Evolutionary conservation across 2,888 invertebrate species (phyloP).

Genomic region (Pachliopta kotzebuea): DNA sequence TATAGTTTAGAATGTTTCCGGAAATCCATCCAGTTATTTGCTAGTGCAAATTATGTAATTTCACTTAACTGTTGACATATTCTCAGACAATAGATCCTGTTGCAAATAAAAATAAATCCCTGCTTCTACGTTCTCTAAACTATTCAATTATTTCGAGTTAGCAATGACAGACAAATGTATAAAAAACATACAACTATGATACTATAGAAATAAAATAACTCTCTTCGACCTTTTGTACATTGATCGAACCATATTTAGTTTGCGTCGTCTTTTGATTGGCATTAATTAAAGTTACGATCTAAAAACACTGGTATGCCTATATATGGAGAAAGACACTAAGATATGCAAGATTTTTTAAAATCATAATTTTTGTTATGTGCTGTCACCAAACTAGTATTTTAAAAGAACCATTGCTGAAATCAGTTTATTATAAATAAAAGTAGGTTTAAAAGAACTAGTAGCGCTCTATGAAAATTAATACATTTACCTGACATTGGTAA

Average conservation of each 20-base stretch:
- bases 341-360: background rate
- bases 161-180: background rate
- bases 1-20: background rate
- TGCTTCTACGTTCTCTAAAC: background rate
- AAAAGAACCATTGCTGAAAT: background rate
- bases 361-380: background rate
- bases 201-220: background rate
- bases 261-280: background rate
- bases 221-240: background rate
- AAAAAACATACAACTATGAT: background rate
- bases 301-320: background rate
- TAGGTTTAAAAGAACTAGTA: background rate
- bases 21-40: background rate
- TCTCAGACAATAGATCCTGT: background rate
- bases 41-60: background rate
- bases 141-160: background rate
- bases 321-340: background rate
- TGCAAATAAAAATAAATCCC: background rate
- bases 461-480: background rate
- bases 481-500: conserved; percentile 87
- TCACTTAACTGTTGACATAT: background rate
- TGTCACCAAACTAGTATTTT: background rate
- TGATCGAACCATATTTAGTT: background rate
- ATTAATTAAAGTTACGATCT: background rate
- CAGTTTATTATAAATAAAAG: background rate